phyloP scores from a whole-genome alignment of 2,888 invertebrate species.

The Protodeltote pygarga region DNA sequence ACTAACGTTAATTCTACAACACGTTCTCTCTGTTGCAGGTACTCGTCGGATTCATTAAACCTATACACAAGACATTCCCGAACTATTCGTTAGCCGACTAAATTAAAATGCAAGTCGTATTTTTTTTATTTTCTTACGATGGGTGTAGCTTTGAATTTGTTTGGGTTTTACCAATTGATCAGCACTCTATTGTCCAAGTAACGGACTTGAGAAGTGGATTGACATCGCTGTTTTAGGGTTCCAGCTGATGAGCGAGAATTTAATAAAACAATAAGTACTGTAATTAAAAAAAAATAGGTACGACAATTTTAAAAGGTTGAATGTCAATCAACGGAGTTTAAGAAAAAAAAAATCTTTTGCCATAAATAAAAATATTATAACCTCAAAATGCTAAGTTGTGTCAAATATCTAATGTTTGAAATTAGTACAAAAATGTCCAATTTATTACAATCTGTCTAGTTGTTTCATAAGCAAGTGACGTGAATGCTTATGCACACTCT shows the following conservation, averaged over 20 bases:
- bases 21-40: slow-evolving; percentile 52
- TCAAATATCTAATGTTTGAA: too few species aligned
- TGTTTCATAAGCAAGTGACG: slow-evolving; percentile 18
- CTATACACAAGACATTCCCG: slow-evolving; percentile 14
- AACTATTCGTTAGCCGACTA: slow-evolving; percentile 34
- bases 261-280: too few species aligned
- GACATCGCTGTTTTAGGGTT: slow-evolving; percentile 36
- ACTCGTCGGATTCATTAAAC: slow-evolving; percentile 36
- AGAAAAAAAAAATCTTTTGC: too few species aligned
- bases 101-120: slow-evolving; percentile 10
- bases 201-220: slow-evolving; percentile 20
- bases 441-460: too few species aligned
- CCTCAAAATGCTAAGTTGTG: too few species aligned
- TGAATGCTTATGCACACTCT: slow-evolving; percentile 8
- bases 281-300: too few species aligned
- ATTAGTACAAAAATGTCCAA: too few species aligned
- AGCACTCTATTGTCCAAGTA: slow-evolving; percentile 46
- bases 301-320: too few species aligned
- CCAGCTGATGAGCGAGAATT: not conserved
- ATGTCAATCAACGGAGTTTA: too few species aligned
- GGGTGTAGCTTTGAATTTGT: slow-evolving; percentile 11
- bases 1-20: slow-evolving; percentile 19
- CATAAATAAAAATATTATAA: too few species aligned
- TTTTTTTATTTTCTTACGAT: not conserved
- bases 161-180: slow-evolving; percentile 29